Conservation (phyloP, 2,888 invertebrate species). For the Sesia bembeciformis region DNA sequence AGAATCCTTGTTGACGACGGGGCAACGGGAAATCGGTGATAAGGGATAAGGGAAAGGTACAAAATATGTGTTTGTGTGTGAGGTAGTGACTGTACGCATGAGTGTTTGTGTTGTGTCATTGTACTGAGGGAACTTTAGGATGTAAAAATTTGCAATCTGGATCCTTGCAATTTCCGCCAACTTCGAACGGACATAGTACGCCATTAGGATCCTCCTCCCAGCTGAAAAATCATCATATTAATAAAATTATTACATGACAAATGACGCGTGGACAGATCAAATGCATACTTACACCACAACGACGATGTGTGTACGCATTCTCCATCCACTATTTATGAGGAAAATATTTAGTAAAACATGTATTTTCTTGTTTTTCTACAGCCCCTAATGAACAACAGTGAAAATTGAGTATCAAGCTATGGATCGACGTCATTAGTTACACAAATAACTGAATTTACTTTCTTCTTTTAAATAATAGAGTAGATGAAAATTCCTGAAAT, state of each 20-base stretch:
- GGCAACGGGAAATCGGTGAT: slow-evolving; percentile 15
- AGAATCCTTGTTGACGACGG: slow-evolving; percentile 34
- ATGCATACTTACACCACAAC: slow-evolving; percentile 55
- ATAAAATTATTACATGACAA: slow-evolving; percentile 8
- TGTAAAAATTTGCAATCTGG: slow-evolving; percentile 67
- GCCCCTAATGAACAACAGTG: slow-evolving; percentile 19
- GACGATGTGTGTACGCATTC: slow-evolving; percentile 36
- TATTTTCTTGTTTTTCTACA: slow-evolving; percentile 27
- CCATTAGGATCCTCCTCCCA: slow-evolving; percentile 65
- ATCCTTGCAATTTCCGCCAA: slow-evolving; percentile 67
- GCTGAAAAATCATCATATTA: slow-evolving; percentile 37
- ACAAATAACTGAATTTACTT: no score
- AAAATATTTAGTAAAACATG: slow-evolving; percentile 17
- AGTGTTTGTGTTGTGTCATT: slow-evolving; percentile 35
- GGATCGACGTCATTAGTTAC: no score
- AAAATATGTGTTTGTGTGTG: slow-evolving; percentile 6
- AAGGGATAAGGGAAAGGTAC: background rate
- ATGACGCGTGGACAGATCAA: slow-evolving; percentile 28
- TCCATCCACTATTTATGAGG: slow-evolving; percentile 27
- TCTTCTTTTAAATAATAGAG: no score
- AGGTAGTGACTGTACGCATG: slow-evolving; percentile 18
- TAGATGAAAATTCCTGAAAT: no score
- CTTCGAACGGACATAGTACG: slow-evolving; percentile 66
- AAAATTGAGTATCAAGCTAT: no score
- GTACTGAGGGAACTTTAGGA: slow-evolving; percentile 33